Base-by-base conservation (phyloP, 2,888 invertebrate genomes). In the Aproaerema taeniolella region DNA sequence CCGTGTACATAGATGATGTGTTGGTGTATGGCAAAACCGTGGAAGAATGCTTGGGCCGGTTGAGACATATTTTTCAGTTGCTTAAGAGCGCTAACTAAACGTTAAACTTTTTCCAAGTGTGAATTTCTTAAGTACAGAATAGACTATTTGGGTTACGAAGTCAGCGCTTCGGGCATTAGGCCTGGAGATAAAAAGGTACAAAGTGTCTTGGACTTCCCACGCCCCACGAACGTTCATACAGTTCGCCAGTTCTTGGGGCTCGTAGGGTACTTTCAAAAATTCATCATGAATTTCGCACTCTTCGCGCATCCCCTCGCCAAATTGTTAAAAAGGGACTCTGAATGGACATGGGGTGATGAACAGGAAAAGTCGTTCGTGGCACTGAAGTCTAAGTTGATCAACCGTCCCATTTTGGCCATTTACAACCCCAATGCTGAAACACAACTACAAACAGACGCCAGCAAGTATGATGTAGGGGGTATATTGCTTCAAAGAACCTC, bases 391-490 rank as follows among this genome's bases (percentile, higher is more conserved):
- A 14, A 10, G 8, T 31, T 38, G 9, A 15, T 10, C 9, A 12
- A 16, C 2, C 24, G 14, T 6, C 31, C 31, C n/a, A 17, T 25
- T 6, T 16, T 25, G 1, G 31, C 25, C 1, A 9, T 25, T 7
- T 25, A 38, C 37, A 45, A 51, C 17, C 46, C 47, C 2, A 28
- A 35, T 10, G 38, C 49, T 4, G 43, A 40, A 2, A 53, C 46
- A 1, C 49, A 58, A 29, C 14, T 60, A 1, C 56, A 59, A 36
- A 53, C 55, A 0, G 55, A 58, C 17, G 56, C 60, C n/a, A 20
- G 20, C 20, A 20, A 20, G 20, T 4, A 20, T 6, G 20, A 7
- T 6, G 20, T 20, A 20, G 20, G 20, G 4, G 20, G 20, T 20
- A 20, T 20, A 20, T 7, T 20, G 20, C 7, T 20, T 4, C 20